Conservation (phyloP, 2,797 vertebrate genomes). For the Syngnathus rostellatus region DNA sequence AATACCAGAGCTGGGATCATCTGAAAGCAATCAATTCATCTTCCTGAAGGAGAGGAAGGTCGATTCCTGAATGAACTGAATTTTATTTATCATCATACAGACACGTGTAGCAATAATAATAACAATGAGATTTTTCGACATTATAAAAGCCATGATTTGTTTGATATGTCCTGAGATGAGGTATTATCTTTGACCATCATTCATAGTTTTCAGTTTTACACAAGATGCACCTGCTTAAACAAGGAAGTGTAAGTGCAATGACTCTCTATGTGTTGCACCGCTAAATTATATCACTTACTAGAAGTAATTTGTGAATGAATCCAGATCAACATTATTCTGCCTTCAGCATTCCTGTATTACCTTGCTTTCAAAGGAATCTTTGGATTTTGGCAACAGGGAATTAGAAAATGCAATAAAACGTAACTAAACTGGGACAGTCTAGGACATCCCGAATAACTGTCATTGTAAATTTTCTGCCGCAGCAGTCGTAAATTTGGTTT, state of each 20-base stretch:
- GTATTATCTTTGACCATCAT: slow-evolving; percentile 27
- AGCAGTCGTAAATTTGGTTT: slow-evolving; percentile 51
- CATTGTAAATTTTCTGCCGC: slow-evolving; percentile 64
- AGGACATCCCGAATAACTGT: slow-evolving; percentile 59
- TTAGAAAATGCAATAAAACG: slow-evolving; percentile 56
- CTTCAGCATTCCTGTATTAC: slow-evolving; percentile 48
- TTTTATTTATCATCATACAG: too few relatives aligned
- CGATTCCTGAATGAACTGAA: too few relatives aligned
- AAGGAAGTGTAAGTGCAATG: background rate
- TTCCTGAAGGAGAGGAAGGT: too few relatives aligned
- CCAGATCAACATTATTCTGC: background rate
- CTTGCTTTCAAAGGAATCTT: slow-evolving; percentile 60
- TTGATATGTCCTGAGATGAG: too few relatives aligned
- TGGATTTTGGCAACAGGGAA: slow-evolving; percentile 55
- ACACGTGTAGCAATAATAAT: too few relatives aligned
- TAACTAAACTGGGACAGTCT: slow-evolving; percentile 45
- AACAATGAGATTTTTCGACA: too few relatives aligned
- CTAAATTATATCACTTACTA: too few relatives aligned
- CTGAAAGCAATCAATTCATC: too few relatives aligned
- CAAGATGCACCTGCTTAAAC: slow-evolving; percentile 35
- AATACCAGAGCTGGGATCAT: too few relatives aligned
- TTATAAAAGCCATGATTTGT: too few relatives aligned
- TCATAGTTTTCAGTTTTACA: slow-evolving; percentile 59
- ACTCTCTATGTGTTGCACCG: too few relatives aligned
- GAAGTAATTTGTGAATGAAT: too few relatives aligned